Evolutionary conservation across 2,888 invertebrate genomes (phyloP).

Genomic region (Melieria crassipennis): DNA sequence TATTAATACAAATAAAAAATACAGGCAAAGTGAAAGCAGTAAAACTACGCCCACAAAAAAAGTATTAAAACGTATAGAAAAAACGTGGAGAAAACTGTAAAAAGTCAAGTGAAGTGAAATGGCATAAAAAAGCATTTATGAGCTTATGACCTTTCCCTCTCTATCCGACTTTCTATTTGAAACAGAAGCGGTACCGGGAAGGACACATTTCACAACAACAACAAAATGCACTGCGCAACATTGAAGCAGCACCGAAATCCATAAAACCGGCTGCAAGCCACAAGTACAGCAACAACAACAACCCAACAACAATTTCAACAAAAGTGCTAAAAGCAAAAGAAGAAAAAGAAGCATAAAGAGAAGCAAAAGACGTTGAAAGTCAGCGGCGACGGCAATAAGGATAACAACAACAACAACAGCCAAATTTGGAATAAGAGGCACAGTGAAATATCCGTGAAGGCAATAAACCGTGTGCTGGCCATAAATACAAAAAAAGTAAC

Average conservation of each 20-base stretch:
- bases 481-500: too few relatives aligned
- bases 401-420: conserved; percentile 28
- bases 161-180: too few relatives aligned
- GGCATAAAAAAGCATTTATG: conserved; percentile 14
- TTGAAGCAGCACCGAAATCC: background rate
- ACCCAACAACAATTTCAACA: background rate
- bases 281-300: background rate
- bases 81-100: conserved; percentile 11
- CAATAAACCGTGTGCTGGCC: background rate
- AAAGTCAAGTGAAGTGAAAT: conserved; percentile 17
- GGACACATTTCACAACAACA: background rate
- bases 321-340: conserved; percentile 12
- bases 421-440: conserved; percentile 35
- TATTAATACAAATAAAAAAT: too few relatives aligned
- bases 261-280: background rate
- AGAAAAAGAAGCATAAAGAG: background rate
- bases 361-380: conserved; percentile 23
- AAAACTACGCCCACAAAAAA: background rate
- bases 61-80: conserved; percentile 32
- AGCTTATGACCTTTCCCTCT: too few relatives aligned
- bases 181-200: background rate
- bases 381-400: conserved; percentile 26
- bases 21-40: too few relatives aligned
- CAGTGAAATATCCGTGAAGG: conserved; percentile 39
- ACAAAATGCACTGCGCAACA: background rate